Evolutionary conservation across 2,888 invertebrate species (phyloP), one percentile per base, ranked within the genome.

Genomic region (Trichacis sp.): DNA sequence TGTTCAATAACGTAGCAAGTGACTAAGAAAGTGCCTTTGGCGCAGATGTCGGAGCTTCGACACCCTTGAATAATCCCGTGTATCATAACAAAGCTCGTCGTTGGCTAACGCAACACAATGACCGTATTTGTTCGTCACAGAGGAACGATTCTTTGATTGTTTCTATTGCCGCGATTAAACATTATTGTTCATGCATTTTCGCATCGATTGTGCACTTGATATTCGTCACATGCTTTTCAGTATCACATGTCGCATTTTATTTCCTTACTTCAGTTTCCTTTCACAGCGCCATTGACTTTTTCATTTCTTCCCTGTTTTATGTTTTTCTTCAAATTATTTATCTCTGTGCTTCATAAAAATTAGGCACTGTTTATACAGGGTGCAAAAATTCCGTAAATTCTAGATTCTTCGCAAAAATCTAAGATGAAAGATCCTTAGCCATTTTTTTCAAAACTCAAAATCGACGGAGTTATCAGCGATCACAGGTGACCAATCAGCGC

Each of bases 101-200:
- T n/a, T 18, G 9, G 49, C 65, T 56, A 60, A 57, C 65, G 36
- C 56, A 36, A 65, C 63, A 65, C 63, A 68, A 68, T 68, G 64
- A 63, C 45, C 18, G 24, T 68, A 58, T 68, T 65, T 68, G 59
- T 57, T 24, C 54, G 59, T 56, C 62, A 33, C 18, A 40, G 48
- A 24, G 30, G 56, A 53, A 54, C 64, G 52, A 68, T 58, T 62
- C 52, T 30, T 24, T 58, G 56, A 60, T 61, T 68, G 64, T 68
- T 64, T 64, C 56, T 56, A 12, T 30, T 38, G 14, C 20, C 14
- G 54, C 52, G 24, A 48, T 30, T 43, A 14, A 43, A 17, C 30
- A n/a, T 48, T 53, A 59, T 55, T 61, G 45, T 57, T 56, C 57
- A 61, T 55, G 50, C 58, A 61, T 45, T 49, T 24, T 52, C 24